Conservation (phyloP, 1,140 invertebrate species). For the Mactra quadrangularis region DNA sequence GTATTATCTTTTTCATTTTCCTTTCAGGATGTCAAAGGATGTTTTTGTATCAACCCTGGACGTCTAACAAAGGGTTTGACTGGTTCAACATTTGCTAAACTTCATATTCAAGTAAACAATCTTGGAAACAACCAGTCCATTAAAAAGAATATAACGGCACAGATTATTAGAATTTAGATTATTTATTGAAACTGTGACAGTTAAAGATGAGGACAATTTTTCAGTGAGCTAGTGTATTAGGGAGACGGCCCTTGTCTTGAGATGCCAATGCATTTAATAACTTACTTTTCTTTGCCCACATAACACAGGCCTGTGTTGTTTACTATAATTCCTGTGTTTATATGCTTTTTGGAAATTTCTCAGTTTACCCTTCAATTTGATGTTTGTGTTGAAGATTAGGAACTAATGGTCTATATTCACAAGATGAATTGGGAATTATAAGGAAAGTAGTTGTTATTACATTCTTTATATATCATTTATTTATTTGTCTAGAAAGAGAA, state of each 20-base stretch:
- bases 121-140: slow-evolving; percentile 44
- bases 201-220: background rate
- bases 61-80: slow-evolving; percentile 87
- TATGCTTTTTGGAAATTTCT: too few species aligned
- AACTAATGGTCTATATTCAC: too few species aligned
- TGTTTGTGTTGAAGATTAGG: too few species aligned
- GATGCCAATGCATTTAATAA: background rate
- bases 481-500: too few species aligned
- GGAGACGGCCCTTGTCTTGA: background rate
- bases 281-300: background rate
- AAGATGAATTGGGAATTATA: too few species aligned
- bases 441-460: too few species aligned
- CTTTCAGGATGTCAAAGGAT: slow-evolving; percentile 89
- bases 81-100: slow-evolving; percentile 86
- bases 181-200: background rate
- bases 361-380: too few species aligned
- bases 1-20: too few species aligned
- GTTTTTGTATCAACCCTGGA: slow-evolving; percentile 93
- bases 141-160: slow-evolving; percentile 59
- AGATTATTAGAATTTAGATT: slow-evolving; percentile 67
- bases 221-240: background rate
- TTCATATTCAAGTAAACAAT: slow-evolving; percentile 75
- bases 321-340: too few species aligned
- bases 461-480: too few species aligned
- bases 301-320: too few species aligned